phyloP scores from a whole-genome alignment of 2,888 invertebrate species.

The Opisthograptis luteolata region DNA sequence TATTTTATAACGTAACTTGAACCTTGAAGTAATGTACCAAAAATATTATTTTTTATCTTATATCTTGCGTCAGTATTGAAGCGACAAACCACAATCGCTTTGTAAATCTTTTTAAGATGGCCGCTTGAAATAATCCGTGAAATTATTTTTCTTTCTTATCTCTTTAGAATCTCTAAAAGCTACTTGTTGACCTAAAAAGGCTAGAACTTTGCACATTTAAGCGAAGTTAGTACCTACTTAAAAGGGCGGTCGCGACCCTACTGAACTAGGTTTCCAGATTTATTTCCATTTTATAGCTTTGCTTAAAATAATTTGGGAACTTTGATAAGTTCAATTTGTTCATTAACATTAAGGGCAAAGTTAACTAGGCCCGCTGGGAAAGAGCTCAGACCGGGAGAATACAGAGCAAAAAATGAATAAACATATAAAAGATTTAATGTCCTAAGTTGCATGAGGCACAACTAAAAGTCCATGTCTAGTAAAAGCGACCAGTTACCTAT shows the following conservation, averaged over 20 bases:
- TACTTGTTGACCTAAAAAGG: constrained; percentile 42
- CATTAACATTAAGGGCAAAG: constrained; percentile 7
- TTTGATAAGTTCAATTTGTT: constrained; percentile 18
- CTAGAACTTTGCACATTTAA: constrained; percentile 40
- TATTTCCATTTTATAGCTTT: constrained; percentile 17
- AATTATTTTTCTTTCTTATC: constrained; percentile 29
- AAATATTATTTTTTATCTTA: background rate
- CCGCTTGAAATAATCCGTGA: constrained; percentile 11
- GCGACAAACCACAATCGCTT: background rate
- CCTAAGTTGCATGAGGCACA: too few relatives aligned
- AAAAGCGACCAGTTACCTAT: too few relatives aligned
- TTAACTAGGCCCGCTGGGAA: background rate
- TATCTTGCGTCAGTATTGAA: background rate
- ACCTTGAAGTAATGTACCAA: background rate
- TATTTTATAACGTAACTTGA: background rate
- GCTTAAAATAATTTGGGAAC: constrained; percentile 5
- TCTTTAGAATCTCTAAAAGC: constrained; percentile 26
- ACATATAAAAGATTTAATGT: too few relatives aligned
- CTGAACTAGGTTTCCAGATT: constrained; percentile 5
- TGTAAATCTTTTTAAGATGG: constrained; percentile 11
- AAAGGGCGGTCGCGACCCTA: constrained; percentile 7
- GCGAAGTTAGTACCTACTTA: constrained; percentile 26
- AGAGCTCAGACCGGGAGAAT: too few relatives aligned
- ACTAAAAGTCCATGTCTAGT: too few relatives aligned
- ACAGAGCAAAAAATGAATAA: background rate